Base-by-base conservation (phyloP, 2,113 vertebrate species). In the Pseudolaguvia tuberculata region DNA sequence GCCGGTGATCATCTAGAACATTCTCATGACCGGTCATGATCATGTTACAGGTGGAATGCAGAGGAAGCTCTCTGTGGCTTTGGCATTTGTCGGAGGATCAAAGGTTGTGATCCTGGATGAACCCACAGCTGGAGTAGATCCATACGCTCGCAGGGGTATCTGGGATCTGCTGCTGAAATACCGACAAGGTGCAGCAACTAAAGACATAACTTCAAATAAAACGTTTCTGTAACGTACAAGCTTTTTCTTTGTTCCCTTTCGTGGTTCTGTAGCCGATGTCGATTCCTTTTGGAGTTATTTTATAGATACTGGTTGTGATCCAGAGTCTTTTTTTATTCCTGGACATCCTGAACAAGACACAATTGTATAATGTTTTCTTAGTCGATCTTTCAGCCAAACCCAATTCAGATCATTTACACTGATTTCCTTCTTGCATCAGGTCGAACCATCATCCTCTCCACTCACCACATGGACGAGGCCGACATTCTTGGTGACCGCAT, bases 391-490 rank as follows among this genome's bases (percentile, higher is more conserved):
- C 6, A 35, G 6, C 3, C 3, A 35, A 35, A 35, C 3, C 31
- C 6, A 6, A 35, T 4, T 62, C 10, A 63, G 35, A 14, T 5
- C 20, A 6, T 42, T 63, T 45, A 45, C 12, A 42, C 21, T 17
- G 9, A 29, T 29, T 29, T 29, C 29, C 17, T 29, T 20, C 1
- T 47, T 18, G 18, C 15, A 18, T 48, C 82, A 99, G 97, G 94
- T 42, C 94, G 95, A 56, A 99, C 97, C 47, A 98, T 99, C 81
- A 95, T 99, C 82, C 92, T 99, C 8, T 99, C 96, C 76, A 98
- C 97, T 0, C 97, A 98, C 76, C 97, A 99, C 87, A 99, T 99
- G 97, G 97, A 99, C 25, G 97, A 99, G 76, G 97, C 97, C 0
- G 97, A 99, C 83, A 95, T 98, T 84, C 83, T 99, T 2, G 97